Percentiles rank a stretch among this genome's conserved stretches.
Conservation (phyloP, 2,888 invertebrate species). For the Caenorhabditis sinica region DNA sequence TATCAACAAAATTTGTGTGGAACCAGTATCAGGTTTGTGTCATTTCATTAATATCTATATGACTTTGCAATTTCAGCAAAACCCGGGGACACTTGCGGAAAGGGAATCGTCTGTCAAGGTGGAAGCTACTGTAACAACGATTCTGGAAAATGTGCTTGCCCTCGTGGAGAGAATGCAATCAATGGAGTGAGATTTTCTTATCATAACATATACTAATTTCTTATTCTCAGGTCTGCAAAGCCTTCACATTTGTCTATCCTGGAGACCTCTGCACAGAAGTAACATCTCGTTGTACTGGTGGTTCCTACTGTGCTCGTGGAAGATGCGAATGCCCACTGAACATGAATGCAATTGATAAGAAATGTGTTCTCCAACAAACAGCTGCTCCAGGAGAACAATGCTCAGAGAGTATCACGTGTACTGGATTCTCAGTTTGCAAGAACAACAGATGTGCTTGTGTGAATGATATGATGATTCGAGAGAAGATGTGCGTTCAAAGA, state of each 20-base stretch:
- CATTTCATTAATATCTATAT: neutral
- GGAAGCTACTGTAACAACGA: slow-evolving; percentile 76
- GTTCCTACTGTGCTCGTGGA: slow-evolving; percentile 71
- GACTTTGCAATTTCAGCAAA: slow-evolving; percentile 12
- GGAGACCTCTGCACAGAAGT: slow-evolving; percentile 69
- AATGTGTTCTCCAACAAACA: slow-evolving; percentile 69
- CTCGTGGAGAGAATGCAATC: slow-evolving; percentile 64
- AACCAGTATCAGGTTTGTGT: slow-evolving; percentile 42
- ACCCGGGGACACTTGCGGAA: slow-evolving; percentile 75
- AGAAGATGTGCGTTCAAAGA: slow-evolving; percentile 58
- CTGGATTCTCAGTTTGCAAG: slow-evolving; percentile 79
- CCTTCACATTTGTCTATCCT: slow-evolving; percentile 59
- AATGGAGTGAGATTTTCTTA: slow-evolving; percentile 46
- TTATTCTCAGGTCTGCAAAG: slow-evolving; percentile 48
- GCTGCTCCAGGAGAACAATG: slow-evolving; percentile 73
- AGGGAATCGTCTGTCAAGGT: slow-evolving; percentile 78
- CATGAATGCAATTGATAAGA: slow-evolving; percentile 67
- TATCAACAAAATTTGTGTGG: slow-evolving; percentile 73
- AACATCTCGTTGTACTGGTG: slow-evolving; percentile 68
- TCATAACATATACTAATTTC: no score
- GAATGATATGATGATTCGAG: slow-evolving; percentile 59
- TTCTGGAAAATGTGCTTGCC: slow-evolving; percentile 73
- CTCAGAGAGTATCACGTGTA: slow-evolving; percentile 67
- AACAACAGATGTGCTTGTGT: slow-evolving; percentile 75
- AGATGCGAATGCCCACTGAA: slow-evolving; percentile 71